Evolutionary conservation across 1,140 invertebrate genomes (phyloP).

Genomic region (Sycophaga agraensis): DNA sequence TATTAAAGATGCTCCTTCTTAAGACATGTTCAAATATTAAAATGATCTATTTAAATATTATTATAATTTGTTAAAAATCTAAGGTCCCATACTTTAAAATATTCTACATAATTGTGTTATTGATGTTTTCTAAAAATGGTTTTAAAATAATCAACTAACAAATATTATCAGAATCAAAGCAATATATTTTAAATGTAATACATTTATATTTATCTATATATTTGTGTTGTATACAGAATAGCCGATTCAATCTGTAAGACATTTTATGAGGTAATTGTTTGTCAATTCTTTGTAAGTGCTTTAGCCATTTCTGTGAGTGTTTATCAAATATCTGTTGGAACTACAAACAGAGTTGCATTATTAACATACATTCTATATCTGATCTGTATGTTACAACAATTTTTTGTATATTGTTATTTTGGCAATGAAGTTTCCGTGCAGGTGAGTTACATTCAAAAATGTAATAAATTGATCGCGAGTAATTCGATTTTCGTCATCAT

Average conservation of each 20-base stretch:
- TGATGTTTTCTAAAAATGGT: neutral
- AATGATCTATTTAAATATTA: no score
- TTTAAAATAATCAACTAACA: no score
- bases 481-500: no score
- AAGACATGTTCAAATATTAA: no score
- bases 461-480: no score
- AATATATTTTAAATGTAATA: neutral
- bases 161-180: neutral
- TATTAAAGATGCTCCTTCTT: no score
- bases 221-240: neutral
- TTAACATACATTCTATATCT: conserved; percentile 3
- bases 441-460: neutral
- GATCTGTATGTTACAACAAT: neutral
- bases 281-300: conserved; percentile 4
- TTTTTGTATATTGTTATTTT: conserved; percentile 15
- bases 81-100: no score
- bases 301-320: conserved; percentile 6
- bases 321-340: conserved; percentile 9
- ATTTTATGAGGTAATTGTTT: neutral
- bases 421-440: conserved; percentile 6
- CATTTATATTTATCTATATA: neutral
- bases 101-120: no score
- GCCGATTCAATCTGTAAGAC: neutral
- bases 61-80: no score
- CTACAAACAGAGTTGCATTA: neutral